These are phyloP conservation scores for Drosophila kokeensis DNA, from an alignment of 2,888 invertebrate genomes.

Conservation along the genomic window DNA sequence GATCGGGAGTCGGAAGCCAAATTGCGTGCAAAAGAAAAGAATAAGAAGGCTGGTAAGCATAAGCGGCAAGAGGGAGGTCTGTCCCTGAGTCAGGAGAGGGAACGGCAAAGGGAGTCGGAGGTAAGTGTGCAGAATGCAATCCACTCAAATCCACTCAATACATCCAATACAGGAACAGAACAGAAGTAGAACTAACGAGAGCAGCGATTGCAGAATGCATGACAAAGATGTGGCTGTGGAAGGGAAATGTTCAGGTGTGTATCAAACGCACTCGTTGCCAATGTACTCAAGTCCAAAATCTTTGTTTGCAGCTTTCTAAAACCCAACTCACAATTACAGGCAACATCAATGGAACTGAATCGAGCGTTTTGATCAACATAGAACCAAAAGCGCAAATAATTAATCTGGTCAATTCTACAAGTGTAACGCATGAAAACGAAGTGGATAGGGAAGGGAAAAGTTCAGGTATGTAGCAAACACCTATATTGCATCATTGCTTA, in stretches of 20 bases:
- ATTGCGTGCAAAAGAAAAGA: slow-evolving; percentile 2
- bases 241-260: slow-evolving; percentile 10
- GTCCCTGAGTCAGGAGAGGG: neutral
- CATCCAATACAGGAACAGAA: slow-evolving; percentile 2
- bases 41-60: neutral
- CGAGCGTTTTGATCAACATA: neutral
- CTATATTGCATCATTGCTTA: neutral
- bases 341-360: neutral
- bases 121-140: neutral
- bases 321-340: slow-evolving; percentile 5
- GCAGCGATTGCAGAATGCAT: neutral
- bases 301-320: slow-evolving; percentile 1
- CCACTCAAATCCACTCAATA: neutral
- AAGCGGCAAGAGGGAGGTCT: slow-evolving; percentile 41
- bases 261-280: neutral
- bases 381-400: neutral
- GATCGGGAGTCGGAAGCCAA: slow-evolving; percentile 26
- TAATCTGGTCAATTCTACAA: neutral
- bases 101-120: neutral
- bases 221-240: neutral
- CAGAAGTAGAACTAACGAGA: slow-evolving; percentile 8
- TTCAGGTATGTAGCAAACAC: slow-evolving; percentile 3
- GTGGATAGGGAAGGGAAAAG: neutral
- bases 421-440: neutral
- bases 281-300: neutral